Base-by-base conservation (phyloP, 2,797 vertebrate genomes). In the Chrosomus eos region DNA sequence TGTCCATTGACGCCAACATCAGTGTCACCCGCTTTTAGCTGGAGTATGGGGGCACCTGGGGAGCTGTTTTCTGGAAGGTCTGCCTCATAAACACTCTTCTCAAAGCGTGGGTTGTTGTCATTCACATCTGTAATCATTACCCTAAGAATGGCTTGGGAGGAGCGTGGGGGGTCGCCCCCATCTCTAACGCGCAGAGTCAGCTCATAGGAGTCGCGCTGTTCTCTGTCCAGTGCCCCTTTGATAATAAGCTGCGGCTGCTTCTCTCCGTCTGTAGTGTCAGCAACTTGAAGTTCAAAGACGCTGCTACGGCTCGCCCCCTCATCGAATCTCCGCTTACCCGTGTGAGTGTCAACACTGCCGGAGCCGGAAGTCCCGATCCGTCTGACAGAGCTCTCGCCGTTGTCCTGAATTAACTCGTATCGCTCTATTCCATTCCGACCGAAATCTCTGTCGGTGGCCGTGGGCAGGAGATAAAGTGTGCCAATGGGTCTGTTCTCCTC, bases 121-220 rank as follows among this genome's bases (percentile, higher is more conserved):
- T 99, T 99, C 85, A 99, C 98, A 72, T 99, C 98, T 7, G 98
- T 99, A 93, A 99, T 99, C 91, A 99, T 96, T 71, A 99, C 98
- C 87, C 98, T 92, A 38, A 99, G 95, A 89, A 99, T 97, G 81
- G 98, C 97, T 93, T 99, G 97, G 0, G 98, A 99, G 84, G 98
- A 99, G 18, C 98, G 96, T 0, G 98, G 94, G 23, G 97, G 98
- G 55, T 98, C 97, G 4, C 98, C 98, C 3, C 98, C 98, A 4
- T 99, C 98, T 85, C 98, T 92, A 38, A 99, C 98, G 0, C 98
- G 94, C 81, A 99, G 95, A 28, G 96, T 98, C 92, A 99, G 95
- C 92, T 99, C 98, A 64, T 99, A 99, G 1, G 98, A 98, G 93
- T 99, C 98, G 72, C 97, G 92, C 94, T 97, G 97, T 89, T 99